phyloP scores from a whole-genome alignment of 2,113 vertebrate species.

The Arothron firmamentum region DNA sequence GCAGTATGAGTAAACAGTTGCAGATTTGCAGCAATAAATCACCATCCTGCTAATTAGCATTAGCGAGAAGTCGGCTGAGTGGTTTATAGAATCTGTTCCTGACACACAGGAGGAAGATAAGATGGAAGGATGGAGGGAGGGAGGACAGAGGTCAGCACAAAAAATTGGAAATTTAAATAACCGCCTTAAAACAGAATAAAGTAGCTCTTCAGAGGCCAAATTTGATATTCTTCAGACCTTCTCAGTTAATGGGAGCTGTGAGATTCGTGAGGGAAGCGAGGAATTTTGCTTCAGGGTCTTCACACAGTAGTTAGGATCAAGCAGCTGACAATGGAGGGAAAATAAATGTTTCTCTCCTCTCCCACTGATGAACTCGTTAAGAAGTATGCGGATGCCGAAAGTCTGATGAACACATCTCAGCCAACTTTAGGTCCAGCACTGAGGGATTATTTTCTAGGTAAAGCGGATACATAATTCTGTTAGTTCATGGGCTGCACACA shows the following conservation, averaged over 20 bases:
- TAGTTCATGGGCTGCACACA: slow-evolving; percentile 41
- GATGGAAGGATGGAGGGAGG: no score
- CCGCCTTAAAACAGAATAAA: no score
- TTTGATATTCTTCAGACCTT: background rate
- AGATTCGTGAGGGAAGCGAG: background rate
- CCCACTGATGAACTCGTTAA: background rate
- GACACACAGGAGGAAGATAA: no score
- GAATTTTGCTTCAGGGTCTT: background rate
- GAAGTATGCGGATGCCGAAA: background rate
- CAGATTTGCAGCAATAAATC: no score
- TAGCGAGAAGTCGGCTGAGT: no score
- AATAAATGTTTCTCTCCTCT: no score
- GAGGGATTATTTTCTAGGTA: slow-evolving; percentile 44
- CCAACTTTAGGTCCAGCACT: slow-evolving; percentile 34
- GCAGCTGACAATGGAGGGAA: slow-evolving; percentile 3
- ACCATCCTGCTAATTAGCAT: no score
- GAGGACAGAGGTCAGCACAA: no score
- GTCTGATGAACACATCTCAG: slow-evolving; percentile 43
- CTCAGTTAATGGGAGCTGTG: background rate
- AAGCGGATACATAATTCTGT: slow-evolving; percentile 57
- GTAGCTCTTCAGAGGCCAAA: background rate
- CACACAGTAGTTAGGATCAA: slow-evolving; percentile 6
- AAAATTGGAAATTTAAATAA: no score
- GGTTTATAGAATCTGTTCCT: no score
- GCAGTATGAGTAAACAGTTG: no score